These are phyloP conservation scores for Venustaconcha ellipsiformis DNA, from an alignment of 1,140 invertebrate species.

Conservation along the genomic window DNA sequence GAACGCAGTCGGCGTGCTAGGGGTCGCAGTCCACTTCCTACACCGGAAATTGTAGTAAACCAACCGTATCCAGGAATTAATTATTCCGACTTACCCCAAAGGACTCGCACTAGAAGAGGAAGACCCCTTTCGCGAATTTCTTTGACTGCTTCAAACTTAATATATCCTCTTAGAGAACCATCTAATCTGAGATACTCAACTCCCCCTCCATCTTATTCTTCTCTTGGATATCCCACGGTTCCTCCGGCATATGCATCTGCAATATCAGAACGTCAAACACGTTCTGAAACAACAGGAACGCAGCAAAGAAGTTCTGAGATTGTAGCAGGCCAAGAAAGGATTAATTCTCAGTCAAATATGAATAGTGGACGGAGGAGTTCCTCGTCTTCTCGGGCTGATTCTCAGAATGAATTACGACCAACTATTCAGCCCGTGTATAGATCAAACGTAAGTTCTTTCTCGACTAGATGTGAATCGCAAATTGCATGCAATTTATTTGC, in stretches of 20 bases:
- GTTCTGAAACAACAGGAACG: too few relatives aligned
- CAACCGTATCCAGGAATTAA: slow-evolving; percentile 18
- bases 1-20: background rate
- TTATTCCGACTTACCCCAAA: slow-evolving; percentile 21
- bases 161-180: slow-evolving; percentile 43
- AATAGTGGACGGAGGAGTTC: too few relatives aligned
- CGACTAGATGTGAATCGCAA: too few relatives aligned
- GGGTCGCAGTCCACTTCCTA: slow-evolving; percentile 14
- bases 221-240: background rate
- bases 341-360: too few relatives aligned
- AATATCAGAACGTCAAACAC: too few relatives aligned
- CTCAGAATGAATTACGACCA: too few relatives aligned
- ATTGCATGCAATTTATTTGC: too few relatives aligned
- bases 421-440: too few relatives aligned
- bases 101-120: slow-evolving; percentile 7
- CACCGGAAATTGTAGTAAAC: slow-evolving; percentile 15
- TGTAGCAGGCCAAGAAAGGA: too few relatives aligned
- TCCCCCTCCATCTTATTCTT: slow-evolving; percentile 38
- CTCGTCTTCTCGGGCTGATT: too few relatives aligned
- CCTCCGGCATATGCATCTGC: slow-evolving; percentile 4
- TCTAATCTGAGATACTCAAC: slow-evolving; percentile 37
- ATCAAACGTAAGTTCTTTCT: too few relatives aligned
- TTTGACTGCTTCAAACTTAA: slow-evolving; percentile 38
- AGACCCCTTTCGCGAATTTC: slow-evolving; percentile 22
- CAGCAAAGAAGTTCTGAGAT: too few relatives aligned